Base-by-base conservation (phyloP, 2,797 vertebrate genomes). In the Rhabdomys pumilio region DNA sequence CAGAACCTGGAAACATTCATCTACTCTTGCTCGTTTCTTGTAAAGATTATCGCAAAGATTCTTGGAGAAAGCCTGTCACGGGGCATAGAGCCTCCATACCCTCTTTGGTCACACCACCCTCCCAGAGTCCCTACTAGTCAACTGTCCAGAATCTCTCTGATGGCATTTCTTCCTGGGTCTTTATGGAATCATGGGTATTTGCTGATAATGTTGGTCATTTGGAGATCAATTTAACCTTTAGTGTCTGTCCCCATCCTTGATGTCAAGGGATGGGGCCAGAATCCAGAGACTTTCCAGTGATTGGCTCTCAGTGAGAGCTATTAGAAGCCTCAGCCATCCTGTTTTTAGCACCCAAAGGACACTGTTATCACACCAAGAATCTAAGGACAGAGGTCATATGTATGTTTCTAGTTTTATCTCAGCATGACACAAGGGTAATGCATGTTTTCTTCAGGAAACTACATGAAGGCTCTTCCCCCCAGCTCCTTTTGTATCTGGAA, bases 361-460 rank as follows among this genome's bases (percentile, higher is more conserved):
- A 83, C 38, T 44, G 15, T 55, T 17, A 44, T 83, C 61, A 31
- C 13, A 44, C 14, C 81, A 31, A 44, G 38, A 24, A 90, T 44
- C 65, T 75, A 81, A 31, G 1, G 31, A 59, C 31, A 93, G 63
- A 73, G 57, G 57, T 26, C 57, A 89, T 44, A 77, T 53, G 38
- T 53, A 47, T 73, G 24, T 77, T 34, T 69, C 72, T 72, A n/a
- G 79, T 41, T 50, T 10, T n/a, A 55, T 61, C 20, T 41, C 41
- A 61, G 2, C 55, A 79, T 81, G n/a, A 4, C 8, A 12, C 63
- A 75, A 75, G 75, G 65, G 15, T 34, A 34, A 63, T 2, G 5
- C 44, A 61, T 17, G 31, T 38, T 88, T 90, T 97, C 81, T 85
- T 93, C 82, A 17, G 67, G 72, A 41, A 65, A 55, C 67, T 67